Percentiles rank a stretch among this genome's conserved stretches.
These are phyloP conservation scores for Bombycilla garrulus DNA, from an alignment of 2,113 vertebrate genomes.

Conservation along the genomic window DNA sequence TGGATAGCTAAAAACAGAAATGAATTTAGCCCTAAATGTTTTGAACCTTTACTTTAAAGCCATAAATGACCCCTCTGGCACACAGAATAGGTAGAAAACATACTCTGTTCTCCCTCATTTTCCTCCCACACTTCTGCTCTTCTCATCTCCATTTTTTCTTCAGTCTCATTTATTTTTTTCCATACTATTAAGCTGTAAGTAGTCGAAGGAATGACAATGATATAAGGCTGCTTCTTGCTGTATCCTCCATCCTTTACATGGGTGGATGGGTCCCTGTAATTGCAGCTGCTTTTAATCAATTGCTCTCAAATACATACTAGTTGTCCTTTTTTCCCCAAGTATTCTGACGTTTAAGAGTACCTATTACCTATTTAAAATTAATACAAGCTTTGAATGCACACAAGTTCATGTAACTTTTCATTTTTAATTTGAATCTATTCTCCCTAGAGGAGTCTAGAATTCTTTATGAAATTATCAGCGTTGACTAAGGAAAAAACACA, in stretches of 20 bases:
- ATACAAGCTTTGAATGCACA: neutral
- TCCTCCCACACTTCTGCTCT: slow-evolving; percentile 12
- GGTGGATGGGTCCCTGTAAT: slow-evolving; percentile 12
- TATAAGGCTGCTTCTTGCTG: neutral
- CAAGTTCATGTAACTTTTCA: neutral
- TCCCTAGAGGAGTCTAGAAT: neutral
- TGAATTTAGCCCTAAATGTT: neutral
- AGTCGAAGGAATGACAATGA: slow-evolving; percentile 41
- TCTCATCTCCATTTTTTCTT: neutral
- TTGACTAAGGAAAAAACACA: neutral
- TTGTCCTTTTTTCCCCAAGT: neutral
- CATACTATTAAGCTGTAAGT: slow-evolving; percentile 25
- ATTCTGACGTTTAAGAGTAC: neutral
- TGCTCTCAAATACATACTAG: slow-evolving; percentile 2
- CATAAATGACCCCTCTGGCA: neutral
- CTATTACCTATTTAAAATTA: neutral
- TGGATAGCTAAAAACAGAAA: neutral
- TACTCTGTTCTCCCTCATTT: neutral
- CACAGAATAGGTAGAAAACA: neutral
- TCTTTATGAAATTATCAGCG: neutral
- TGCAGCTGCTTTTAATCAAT: slow-evolving; percentile 36
- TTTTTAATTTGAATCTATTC: slow-evolving; percentile 35
- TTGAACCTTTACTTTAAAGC: neutral
- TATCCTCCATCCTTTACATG: slow-evolving; percentile 8
- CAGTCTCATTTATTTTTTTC: slow-evolving; percentile 17